These are phyloP conservation scores for Axis porcinus DNA, from an alignment of 2,113 vertebrate genomes.

Conservation along the genomic window DNA sequence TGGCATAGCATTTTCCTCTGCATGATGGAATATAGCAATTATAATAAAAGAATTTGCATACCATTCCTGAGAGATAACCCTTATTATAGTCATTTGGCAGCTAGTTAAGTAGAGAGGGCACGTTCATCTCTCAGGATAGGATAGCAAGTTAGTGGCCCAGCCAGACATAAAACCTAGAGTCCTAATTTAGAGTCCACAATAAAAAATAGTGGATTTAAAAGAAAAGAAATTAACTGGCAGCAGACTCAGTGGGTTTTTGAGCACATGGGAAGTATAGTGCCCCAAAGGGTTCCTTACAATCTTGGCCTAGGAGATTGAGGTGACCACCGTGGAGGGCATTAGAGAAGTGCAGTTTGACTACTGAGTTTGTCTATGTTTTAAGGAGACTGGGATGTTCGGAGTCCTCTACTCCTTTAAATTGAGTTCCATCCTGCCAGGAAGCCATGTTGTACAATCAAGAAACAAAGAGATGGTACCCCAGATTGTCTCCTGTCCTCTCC, in stretches of 20 bases:
- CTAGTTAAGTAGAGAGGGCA: slow-evolving; percentile 3
- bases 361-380: not conserved
- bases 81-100: not conserved
- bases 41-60: not conserved
- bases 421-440: not conserved
- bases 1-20: slow-evolving; percentile 27
- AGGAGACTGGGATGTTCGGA: not conserved
- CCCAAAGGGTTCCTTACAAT: not conserved
- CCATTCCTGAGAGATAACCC: not conserved
- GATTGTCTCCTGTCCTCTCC: not conserved
- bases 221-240: not conserved
- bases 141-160: not conserved
- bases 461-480: accelerated
- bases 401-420: not conserved
- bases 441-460: not conserved
- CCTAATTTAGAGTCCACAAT: not conserved
- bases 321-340: not conserved
- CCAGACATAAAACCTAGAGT: not conserved
- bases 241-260: not conserved
- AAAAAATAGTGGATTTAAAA: not conserved
- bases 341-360: not conserved
- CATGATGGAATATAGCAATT: not conserved
- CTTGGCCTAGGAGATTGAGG: not conserved
- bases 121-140: slow-evolving; percentile 11
- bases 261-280: not conserved